phyloP scores from a whole-genome alignment of 2,113 vertebrate genomes.

The Tor tambroides region DNA sequence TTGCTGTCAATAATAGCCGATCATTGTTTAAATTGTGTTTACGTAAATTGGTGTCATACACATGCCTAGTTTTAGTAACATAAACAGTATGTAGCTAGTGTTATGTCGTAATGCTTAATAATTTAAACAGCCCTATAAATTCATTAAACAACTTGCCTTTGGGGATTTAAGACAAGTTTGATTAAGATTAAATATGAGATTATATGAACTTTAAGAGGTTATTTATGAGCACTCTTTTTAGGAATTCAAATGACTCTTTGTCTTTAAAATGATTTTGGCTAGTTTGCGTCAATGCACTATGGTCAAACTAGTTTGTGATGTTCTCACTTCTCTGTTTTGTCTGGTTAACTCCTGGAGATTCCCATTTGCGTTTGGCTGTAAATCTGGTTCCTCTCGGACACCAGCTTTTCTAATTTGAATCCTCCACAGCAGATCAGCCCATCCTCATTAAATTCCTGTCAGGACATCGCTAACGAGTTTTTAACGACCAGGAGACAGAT shows the following conservation, averaged over 20 bases:
- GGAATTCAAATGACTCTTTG: neutral
- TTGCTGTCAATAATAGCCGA: too few relatives aligned
- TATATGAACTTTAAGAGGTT: neutral
- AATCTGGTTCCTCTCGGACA: constrained; percentile 39
- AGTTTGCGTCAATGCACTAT: too few relatives aligned
- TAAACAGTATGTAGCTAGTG: neutral
- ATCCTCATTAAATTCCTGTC: constrained; percentile 53
- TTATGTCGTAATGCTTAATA: neutral
- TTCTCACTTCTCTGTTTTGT: constrained; percentile 1
- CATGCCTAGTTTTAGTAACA: neutral
- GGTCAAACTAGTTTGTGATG: neutral
- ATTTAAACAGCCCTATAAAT: neutral
- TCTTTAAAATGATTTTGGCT: neutral
- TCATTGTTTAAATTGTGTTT: too few relatives aligned
- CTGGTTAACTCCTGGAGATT: neutral
- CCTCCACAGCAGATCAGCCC: constrained; percentile 37
- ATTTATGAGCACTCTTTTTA: neutral
- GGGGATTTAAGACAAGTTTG: neutral
- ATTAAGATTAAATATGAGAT: neutral
- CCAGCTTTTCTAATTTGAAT: constrained; percentile 48
- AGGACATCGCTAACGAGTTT: constrained; percentile 53
- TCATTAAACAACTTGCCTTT: neutral
- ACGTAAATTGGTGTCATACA: neutral
- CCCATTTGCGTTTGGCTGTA: constrained; percentile 39
- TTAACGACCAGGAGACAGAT: constrained; percentile 54